Conservation (phyloP, 1,140 invertebrate genomes). For the Steinernema feltiae region DNA sequence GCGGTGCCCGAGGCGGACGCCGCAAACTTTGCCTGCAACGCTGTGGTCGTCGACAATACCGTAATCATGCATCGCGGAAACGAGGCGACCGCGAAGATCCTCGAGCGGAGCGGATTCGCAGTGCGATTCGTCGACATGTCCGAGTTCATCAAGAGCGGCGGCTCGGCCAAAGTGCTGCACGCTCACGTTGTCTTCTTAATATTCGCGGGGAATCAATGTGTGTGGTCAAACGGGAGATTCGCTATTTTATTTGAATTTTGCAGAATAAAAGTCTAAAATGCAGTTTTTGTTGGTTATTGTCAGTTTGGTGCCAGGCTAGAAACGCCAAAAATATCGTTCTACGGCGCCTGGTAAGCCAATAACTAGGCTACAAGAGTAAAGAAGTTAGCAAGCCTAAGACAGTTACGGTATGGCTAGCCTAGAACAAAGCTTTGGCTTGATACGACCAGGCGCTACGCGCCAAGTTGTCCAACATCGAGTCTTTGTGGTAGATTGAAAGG, state of each 20-base stretch:
- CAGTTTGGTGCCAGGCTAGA: too few species aligned
- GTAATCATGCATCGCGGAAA: slow-evolving; percentile 50
- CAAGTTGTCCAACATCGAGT: too few species aligned
- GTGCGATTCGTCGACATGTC: slow-evolving; percentile 54
- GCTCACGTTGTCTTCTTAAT: slow-evolving; percentile 37
- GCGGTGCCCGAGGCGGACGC: slow-evolving; percentile 49
- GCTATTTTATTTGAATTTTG: neutral
- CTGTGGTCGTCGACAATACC: slow-evolving; percentile 54
- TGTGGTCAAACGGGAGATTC: neutral
- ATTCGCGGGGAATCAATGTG: neutral
- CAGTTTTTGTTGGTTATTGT: too few species aligned
- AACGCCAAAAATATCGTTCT: too few species aligned
- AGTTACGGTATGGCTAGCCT: too few species aligned
- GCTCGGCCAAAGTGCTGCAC: slow-evolving; percentile 56
- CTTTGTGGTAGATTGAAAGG: too few species aligned
- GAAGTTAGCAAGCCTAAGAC: too few species aligned
- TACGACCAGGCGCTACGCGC: too few species aligned
- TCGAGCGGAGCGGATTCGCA: slow-evolving; percentile 47
- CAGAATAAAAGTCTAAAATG: too few species aligned
- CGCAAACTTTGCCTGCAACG: slow-evolving; percentile 52
- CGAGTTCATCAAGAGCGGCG: slow-evolving; percentile 56
- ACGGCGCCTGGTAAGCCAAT: too few species aligned
- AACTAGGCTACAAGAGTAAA: too few species aligned
- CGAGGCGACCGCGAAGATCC: slow-evolving; percentile 49
- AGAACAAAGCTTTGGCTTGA: too few species aligned